Evolutionary conservation across 2,888 invertebrate genomes (phyloP), one percentile per base, ranked within the genome.

Genomic region (Dichetophora obliterata): DNA sequence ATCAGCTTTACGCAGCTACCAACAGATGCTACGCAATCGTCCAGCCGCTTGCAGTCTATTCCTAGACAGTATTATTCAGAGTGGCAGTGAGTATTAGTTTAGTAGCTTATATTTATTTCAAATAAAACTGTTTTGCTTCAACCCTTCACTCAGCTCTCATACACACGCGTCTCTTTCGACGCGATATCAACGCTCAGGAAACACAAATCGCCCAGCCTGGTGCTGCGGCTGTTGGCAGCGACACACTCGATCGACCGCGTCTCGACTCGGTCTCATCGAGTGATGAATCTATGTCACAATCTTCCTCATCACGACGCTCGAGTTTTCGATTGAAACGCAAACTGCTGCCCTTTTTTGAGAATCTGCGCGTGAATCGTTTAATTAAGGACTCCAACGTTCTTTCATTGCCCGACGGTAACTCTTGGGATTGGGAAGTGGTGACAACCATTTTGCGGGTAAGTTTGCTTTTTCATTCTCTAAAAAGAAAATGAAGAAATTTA

Each of bases 351-450:
- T 89, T 92, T 80, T 91, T 92, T 79, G 92, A 92, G 77, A 88
- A 85, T 76, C 84, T 88, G 70, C 91, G 92, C 70, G 92, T 93
- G 78, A 93, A 94, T 85, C 93, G 92, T 82, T 89, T 93, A 80
- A 92, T 98, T 22, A 93, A 94, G 84, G 95, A 96, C 82, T 95
- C 96, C 2, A 93, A 94, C 80, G 97, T 98, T 4, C 91, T 96
- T 83, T 91, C 92, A 75, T 92, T 93, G 77, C 94, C 95, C 82
- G 96, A 96, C 84, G 94, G 94, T 5, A 92, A 92, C 77, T 92
- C 93, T 0, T 98, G 98, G 98, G 95, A 98, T 87, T 98, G 98
- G 98, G 94, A 95, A 83, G 91, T 96, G n/a, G 94, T 98, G 79
- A 92, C 94, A 79, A 93, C 95, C 59, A 92, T 96, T 84, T 90